Base-by-base conservation (phyloP, 23 tunicate species). In the Halocynthia aurantium region DNA sequence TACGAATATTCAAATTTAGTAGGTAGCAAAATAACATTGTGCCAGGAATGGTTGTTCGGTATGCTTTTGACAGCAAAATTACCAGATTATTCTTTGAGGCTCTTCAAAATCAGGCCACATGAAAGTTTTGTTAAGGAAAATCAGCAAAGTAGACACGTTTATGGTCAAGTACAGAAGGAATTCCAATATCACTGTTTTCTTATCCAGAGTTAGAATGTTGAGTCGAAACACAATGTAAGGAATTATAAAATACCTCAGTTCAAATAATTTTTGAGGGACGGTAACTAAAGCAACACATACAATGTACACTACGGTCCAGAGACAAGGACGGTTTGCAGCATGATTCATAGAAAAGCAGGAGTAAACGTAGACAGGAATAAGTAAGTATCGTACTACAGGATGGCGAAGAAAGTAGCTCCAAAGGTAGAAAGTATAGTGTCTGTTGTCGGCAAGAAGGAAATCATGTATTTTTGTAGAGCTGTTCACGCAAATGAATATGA, bases 11-110 rank as follows among this genome's bases (percentile, higher is more conserved):
- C n/a, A n/a, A n/a, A n/a, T n/a, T n/a, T n/a, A n/a, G n/a, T n/a
- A 31, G 4, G 44, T 31, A 31, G 44, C 4, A 4, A 31, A 31
- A 31, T n/a, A 31, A 31, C 44, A 31, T 31, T 31, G 44, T 31
- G 44, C 44, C 44, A 31, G 44, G 44, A 31, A 31, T 31, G 44
- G 44, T 31, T 31, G 44, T 31, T 31, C 2, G 44, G 44, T 31
- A 31, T 31, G 44, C 44, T 31, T 31, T 31, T 1, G 44, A 31
- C 44, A 31, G 44, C 44, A 31, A 31, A 31, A 31, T 31, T 79
- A 92, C 98, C 98, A 92, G 13, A 92, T 92, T 6, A 92, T 92
- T 61, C 93, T 62, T 49, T 92, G 98, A 7, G 88, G 87, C 20
- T 70, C 90, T 31, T 65, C 69, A 8, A 82, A 7, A 69, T 92